Evolutionary conservation across 2,888 invertebrate species (phyloP).

Genomic region (Argyresthia goedartella): DNA sequence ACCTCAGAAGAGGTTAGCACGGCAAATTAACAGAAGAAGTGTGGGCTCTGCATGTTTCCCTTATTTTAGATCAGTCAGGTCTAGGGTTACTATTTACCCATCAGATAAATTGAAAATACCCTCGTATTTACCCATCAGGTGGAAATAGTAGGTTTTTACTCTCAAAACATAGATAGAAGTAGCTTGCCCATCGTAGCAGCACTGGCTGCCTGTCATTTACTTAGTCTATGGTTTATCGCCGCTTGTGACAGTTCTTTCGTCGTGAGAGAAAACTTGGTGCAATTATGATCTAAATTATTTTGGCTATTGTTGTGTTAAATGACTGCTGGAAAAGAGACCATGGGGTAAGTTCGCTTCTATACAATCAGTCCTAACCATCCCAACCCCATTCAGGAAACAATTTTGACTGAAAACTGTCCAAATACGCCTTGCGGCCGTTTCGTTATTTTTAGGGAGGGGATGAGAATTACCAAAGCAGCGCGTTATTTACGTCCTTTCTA

Average conservation of each 20-base stretch:
- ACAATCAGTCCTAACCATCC: conserved; percentile 13
- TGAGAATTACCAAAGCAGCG: conserved; percentile 60
- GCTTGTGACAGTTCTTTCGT: conserved; percentile 47
- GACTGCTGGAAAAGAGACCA: conserved; percentile 86
- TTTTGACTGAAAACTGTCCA: neutral
- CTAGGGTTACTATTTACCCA: no score
- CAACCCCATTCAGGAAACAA: neutral
- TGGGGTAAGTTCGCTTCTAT: conserved; percentile 75
- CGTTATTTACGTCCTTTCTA: conserved; percentile 48
- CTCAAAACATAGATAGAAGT: neutral
- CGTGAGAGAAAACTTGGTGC: conserved; percentile 31
- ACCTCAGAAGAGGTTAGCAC: no score
- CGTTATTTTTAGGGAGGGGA: conserved; percentile 67
- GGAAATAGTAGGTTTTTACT: no score
- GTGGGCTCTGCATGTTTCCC: no score
- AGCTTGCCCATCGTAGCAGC: neutral
- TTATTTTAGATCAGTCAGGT: no score
- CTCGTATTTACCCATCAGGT: no score
- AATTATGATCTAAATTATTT: conserved; percentile 52
- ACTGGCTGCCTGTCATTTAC: conserved; percentile 1
- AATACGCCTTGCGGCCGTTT: conserved; percentile 29
- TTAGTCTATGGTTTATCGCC: conserved; percentile 36
- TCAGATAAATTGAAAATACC: no score
- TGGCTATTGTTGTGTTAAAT: conserved; percentile 70
- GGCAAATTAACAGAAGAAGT: no score